These are phyloP conservation scores for Scaptomyza tumidula DNA, from an alignment of 2,888 invertebrate genomes.

Conservation along the genomic window DNA sequence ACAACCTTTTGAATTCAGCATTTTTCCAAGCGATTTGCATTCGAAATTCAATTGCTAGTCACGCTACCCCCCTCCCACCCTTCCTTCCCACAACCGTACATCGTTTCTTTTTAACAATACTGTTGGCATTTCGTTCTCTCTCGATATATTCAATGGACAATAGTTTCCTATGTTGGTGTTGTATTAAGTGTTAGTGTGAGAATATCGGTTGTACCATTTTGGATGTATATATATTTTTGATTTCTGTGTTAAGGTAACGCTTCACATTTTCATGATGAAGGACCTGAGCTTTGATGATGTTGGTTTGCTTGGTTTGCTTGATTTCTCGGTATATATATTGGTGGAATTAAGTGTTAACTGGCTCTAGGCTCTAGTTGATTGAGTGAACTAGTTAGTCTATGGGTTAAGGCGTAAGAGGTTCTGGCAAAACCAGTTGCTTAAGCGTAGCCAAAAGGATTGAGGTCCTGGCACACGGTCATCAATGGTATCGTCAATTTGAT, in stretches of 20 bases:
- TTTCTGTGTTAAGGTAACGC: background rate
- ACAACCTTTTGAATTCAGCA: constrained; percentile 18
- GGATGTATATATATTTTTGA: background rate
- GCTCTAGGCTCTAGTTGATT: too few species aligned
- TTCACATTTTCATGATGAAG: background rate
- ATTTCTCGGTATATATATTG: too few species aligned
- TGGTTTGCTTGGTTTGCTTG: background rate
- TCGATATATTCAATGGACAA: constrained; percentile 19
- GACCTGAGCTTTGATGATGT: background rate
- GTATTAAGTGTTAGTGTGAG: background rate
- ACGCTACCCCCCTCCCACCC: background rate
- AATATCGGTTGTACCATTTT: background rate
- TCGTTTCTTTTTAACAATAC: too few species aligned
- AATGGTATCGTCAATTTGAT: background rate
- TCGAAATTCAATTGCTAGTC: constrained; percentile 2
- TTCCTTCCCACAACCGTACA: too few species aligned
- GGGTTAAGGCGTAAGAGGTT: constrained; percentile 25
- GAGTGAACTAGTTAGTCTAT: background rate
- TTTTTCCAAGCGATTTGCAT: constrained; percentile 54
- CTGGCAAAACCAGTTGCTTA: constrained; percentile 41
- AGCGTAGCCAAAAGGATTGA: constrained; percentile 31
- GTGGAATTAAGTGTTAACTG: too few species aligned
- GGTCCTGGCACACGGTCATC: constrained; percentile 8
- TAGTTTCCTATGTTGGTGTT: background rate
- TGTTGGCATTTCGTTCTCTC: background rate